Base-by-base conservation (phyloP, 2,888 invertebrate species). In the Calameuta idolon region DNA sequence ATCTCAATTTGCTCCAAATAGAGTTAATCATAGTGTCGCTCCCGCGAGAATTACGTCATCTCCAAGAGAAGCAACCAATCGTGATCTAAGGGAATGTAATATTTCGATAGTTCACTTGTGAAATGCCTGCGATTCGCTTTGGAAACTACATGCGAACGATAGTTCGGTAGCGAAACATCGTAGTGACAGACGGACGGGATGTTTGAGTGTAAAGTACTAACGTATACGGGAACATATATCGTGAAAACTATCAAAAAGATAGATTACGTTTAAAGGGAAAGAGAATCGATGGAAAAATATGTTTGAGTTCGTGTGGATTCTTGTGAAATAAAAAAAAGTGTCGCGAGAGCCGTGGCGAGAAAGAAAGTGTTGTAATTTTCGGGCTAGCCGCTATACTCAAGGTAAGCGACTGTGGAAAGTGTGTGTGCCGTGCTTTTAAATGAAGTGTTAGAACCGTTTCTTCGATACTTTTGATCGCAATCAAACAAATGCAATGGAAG, bases 401-500 rank as follows among this genome's bases (percentile, higher is more conserved):
- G 75, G 81, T 80, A 81, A 85, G 79, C 79, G 69, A 34, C 74
- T 76, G 76, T 71, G 40, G 79, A 77, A 81, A 81, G 80, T 81
- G 76, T 68, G 71, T 79, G 78, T 74, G 69, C 74, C 69, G 55
- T 37, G 40, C 35, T 31, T 71, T 34, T 12, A 31, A 71, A 71
- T 34, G 71, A 34, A 34, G 34, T 23, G 12, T 71, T 33, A 34
- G 71, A 71, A 34, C 12, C 15, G 31, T 12, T 31, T 71, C 71
- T 31, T 30, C 23, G 15, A 23, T 15, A 55, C 23, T 23, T 55
- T 23, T 55, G 23, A 55, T 23, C 23, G 55, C 23, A 55, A 23
- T 55, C 55, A 23, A 23, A 55, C 55, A 79, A 80, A 85, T 83
- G 83, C 82, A 81, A 98, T 98, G 98, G 98, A 98, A 93, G 99